Percentiles rank a stretch among this genome's conserved stretches.
These are phyloP conservation scores for Rhinolophus sinicus DNA, from an alignment of 2,113 vertebrate species.

Conservation along the genomic window DNA sequence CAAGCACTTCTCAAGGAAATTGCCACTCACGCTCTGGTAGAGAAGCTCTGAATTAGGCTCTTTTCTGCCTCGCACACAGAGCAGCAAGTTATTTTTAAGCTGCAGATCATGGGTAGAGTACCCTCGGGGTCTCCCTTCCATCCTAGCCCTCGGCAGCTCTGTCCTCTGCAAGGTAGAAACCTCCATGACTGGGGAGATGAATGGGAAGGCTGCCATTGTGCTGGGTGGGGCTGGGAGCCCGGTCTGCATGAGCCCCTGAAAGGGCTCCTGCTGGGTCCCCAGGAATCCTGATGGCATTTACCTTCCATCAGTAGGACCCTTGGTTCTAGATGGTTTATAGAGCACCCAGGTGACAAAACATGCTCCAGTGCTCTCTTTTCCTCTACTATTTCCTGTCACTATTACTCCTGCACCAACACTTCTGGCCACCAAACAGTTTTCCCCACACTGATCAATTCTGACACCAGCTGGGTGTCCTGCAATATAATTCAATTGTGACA, in stretches of 20 bases:
- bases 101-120: neutral
- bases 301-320: neutral
- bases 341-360: neutral
- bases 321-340: neutral
- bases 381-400: neutral
- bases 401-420: neutral
- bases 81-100: neutral
- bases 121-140: neutral
- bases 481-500: neutral
- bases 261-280: neutral
- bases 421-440: neutral
- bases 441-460: neutral
- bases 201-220: neutral
- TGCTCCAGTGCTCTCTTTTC: rapidly evolving
- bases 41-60: neutral
- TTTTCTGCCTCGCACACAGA: neutral
- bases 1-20: neutral
- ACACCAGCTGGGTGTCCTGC: neutral
- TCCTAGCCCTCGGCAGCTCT: rapidly evolving
- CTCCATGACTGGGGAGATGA: neutral
- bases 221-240: neutral
- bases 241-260: neutral
- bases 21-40: neutral
- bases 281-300: neutral
- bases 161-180: rapidly evolving